phyloP scores from a whole-genome alignment of 2,888 invertebrate genomes.

The Chrysomela aeneicollis region DNA sequence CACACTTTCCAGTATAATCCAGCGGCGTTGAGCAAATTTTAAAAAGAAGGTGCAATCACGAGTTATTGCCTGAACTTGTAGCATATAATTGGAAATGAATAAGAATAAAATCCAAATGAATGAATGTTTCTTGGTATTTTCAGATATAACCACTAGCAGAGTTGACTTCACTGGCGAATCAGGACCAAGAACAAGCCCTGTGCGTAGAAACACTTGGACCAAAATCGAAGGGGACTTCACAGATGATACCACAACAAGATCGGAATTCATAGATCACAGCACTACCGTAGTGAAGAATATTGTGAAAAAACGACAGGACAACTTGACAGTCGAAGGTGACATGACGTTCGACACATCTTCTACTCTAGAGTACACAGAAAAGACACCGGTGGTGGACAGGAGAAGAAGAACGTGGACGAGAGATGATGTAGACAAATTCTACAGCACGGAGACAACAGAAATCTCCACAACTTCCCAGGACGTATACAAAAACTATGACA shows the following conservation, averaged over 20 bases:
- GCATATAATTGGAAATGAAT: no score
- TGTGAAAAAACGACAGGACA: constrained; percentile 69
- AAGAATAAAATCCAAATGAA: no score
- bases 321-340: constrained; percentile 73
- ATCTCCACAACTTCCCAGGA: constrained; percentile 73
- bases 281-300: constrained; percentile 67
- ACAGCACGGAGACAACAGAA: constrained; percentile 66
- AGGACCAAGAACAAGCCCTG: constrained; percentile 70
- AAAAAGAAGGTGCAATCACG: no score
- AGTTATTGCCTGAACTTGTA: no score
- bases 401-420: constrained; percentile 76
- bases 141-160: constrained; percentile 76
- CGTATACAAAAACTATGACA: constrained; percentile 70
- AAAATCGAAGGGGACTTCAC: constrained; percentile 79
- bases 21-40: no score
- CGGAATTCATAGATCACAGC: constrained; percentile 73
- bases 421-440: constrained; percentile 76
- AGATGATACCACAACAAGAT: constrained; percentile 73
- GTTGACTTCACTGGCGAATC: constrained; percentile 75
- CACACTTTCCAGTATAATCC: no score
- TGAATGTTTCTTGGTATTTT: constrained; percentile 44
- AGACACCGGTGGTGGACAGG: constrained; percentile 66
- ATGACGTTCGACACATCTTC: constrained; percentile 73
- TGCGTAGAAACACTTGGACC: constrained; percentile 79
- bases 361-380: constrained; percentile 70